A percentile compares a stretch with the other conserved stretches of the same genome.
These are phyloP conservation scores for Pheucticus melanocephalus DNA, from an alignment of 2,113 vertebrate genomes.

Conservation along the genomic window DNA sequence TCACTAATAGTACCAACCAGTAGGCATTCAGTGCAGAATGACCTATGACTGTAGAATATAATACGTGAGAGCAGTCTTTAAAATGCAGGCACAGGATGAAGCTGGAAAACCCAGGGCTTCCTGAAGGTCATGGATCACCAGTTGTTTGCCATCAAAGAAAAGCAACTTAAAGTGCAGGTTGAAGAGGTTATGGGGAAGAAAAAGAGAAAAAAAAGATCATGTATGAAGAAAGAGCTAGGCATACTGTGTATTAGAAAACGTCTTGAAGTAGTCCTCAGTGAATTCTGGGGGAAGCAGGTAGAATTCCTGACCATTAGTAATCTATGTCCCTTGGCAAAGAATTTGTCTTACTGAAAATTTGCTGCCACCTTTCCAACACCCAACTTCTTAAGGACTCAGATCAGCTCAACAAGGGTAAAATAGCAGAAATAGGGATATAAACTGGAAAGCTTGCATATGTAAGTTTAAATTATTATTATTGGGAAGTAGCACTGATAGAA, in stretches of 20 bases:
- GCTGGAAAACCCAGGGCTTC: neutral
- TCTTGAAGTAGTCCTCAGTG: neutral
- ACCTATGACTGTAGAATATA: neutral
- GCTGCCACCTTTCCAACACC: neutral
- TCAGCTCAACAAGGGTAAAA: neutral
- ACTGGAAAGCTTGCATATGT: accelerated
- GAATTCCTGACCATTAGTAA: accelerated
- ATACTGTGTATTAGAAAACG: neutral
- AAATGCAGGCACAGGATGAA: neutral
- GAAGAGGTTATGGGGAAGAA: neutral
- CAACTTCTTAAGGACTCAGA: neutral
- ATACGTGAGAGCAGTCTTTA: neutral
- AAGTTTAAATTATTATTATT: neutral
- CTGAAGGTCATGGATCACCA: neutral
- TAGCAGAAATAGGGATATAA: neutral
- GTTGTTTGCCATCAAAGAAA: neutral
- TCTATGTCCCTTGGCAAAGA: neutral
- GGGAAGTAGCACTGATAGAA: neutral
- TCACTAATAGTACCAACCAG: neutral
- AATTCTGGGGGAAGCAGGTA: neutral
- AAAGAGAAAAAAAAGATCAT: neutral
- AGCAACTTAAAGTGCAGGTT: neutral
- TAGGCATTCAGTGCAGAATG: neutral
- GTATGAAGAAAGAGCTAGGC: neutral
- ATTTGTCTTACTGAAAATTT: neutral